Conservation (phyloP, 2,113 vertebrate species). For the Rhineura floridana region DNA sequence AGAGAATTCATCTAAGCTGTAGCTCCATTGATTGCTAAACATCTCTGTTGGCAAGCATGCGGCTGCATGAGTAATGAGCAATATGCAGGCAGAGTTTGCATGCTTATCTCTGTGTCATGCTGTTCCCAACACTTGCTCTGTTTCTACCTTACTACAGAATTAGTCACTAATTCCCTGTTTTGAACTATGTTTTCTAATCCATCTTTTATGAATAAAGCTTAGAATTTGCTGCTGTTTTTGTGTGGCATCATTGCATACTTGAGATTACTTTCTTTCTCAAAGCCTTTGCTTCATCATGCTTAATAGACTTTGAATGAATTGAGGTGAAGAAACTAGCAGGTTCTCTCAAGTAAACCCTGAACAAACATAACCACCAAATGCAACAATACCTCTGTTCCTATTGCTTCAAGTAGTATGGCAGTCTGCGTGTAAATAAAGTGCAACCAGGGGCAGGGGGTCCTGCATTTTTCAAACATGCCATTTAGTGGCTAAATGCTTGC, state of each 20-base stretch:
- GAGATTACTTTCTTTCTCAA: not conserved
- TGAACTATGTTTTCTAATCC: not conserved
- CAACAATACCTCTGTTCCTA: not conserved
- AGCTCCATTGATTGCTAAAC: not conserved
- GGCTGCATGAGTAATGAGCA: constrained; percentile 37
- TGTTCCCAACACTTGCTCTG: constrained; percentile 4
- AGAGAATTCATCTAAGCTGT: not conserved
- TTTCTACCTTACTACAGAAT: not conserved
- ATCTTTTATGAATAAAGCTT: constrained; percentile 17
- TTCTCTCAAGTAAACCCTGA: not conserved
- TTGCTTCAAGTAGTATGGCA: not conserved
- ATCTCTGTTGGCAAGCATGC: constrained; percentile 42
- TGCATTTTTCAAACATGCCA: not conserved
- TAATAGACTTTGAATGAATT: rapidly evolving
- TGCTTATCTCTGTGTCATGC: not conserved
- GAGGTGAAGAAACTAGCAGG: not conserved
- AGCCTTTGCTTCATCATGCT: not conserved
- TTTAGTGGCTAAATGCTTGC: not conserved
- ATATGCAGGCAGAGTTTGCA: constrained; percentile 19
- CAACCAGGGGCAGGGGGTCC: not conserved
- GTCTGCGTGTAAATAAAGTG: not conserved
- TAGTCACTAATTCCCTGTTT: not conserved
- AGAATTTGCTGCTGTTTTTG: not conserved
- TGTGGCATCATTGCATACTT: not conserved
- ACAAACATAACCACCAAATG: not conserved